phyloP scores from a whole-genome alignment of 92 coral and sea anemone species.

The Hydrozoanthus gracilis region DNA sequence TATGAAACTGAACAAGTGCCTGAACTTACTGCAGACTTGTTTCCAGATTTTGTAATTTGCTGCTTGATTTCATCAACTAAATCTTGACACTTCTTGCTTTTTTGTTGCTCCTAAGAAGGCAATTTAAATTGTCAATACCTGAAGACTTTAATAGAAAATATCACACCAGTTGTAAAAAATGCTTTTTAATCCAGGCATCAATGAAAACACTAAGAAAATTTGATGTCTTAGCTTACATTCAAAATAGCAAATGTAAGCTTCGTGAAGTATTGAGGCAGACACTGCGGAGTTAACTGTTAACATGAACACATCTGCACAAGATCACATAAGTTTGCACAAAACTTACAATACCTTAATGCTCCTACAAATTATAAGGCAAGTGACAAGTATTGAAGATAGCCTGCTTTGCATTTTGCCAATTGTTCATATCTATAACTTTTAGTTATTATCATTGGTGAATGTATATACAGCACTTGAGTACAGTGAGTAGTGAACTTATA shows the following conservation, averaged over 20 bases:
- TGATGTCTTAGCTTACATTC: background rate
- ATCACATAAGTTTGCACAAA: no score
- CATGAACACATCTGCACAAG: no score
- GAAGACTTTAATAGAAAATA: background rate
- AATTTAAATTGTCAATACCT: background rate
- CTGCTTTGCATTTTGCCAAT: no score
- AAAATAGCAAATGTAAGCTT: background rate
- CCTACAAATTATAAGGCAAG: no score
- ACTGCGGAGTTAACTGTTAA: no score
- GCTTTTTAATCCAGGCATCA: no score
- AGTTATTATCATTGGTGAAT: no score
- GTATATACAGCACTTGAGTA: no score
- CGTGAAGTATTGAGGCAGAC: background rate
- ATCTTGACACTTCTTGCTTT: slow-evolving; percentile 78
- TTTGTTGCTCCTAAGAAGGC: slow-evolving; percentile 78
- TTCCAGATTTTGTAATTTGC: slow-evolving; percentile 88
- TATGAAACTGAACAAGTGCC: background rate
- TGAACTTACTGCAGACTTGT: slow-evolving; percentile 86
- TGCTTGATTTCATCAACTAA: slow-evolving; percentile 81
- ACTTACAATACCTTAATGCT: no score
- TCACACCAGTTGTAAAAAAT: background rate
- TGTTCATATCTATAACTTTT: no score
- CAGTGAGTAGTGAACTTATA: no score
- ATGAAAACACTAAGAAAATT: background rate
- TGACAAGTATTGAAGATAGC: no score